Evolutionary conservation across 1,140 invertebrate species (phyloP).

Genomic region (Cherax quadricarinatus): DNA sequence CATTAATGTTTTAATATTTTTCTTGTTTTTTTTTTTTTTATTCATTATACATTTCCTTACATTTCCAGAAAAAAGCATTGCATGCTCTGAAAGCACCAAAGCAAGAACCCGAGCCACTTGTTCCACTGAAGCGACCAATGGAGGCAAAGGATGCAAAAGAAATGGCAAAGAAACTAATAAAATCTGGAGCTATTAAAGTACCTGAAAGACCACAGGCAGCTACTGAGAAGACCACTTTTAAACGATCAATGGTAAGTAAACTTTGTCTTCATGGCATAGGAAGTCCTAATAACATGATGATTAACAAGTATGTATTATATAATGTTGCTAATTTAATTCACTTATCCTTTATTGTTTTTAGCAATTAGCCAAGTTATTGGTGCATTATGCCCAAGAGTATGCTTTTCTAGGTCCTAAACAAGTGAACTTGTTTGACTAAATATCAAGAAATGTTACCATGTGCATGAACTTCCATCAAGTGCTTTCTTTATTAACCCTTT

Average conservation of each 20-base stretch:
- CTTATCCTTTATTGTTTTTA: not conserved
- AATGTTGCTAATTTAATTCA: not conserved
- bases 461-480: no score
- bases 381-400: no score
- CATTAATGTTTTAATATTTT: no score
- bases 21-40: not conserved
- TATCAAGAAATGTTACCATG: no score
- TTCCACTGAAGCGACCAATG: conserved; percentile 85
- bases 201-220: conserved; percentile 85
- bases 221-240: conserved; percentile 90
- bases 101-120: conserved; percentile 88
- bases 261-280: not conserved
- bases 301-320: not conserved
- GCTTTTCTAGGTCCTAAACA: no score
- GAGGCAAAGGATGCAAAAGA: conserved; percentile 95
- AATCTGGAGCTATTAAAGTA: conserved; percentile 93
- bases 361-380: not conserved
- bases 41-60: not conserved
- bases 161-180: conserved; percentile 95
- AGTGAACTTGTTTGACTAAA: no score
- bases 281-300: no score
- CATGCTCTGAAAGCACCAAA: conserved; percentile 92
- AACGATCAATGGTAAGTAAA: conserved; percentile 80
- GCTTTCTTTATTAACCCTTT: no score
- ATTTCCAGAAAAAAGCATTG: conserved; percentile 89